A percentile compares a stretch with the other conserved stretches of the same genome.
phyloP scores from a whole-genome alignment of 64 coral and sea anemone species.

The Porites australiensis region DNA sequence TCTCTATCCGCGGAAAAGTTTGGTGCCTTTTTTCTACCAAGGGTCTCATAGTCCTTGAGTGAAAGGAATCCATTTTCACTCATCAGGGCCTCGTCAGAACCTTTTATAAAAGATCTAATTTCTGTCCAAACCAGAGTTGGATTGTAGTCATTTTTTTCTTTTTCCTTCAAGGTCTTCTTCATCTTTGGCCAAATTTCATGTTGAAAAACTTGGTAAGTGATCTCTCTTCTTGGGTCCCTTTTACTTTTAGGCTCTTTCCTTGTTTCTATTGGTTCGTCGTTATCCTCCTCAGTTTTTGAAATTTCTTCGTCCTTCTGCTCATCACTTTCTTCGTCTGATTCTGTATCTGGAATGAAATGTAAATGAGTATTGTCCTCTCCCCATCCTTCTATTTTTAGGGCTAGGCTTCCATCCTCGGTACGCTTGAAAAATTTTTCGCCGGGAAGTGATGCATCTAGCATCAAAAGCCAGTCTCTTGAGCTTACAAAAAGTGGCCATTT shows the following conservation, averaged over 20 bases:
- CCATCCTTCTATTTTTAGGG: constrained; percentile 88
- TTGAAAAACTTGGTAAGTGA: constrained; percentile 85
- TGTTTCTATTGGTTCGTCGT: too few species aligned
- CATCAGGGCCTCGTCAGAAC: constrained; percentile 89
- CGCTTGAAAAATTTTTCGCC: constrained; percentile 75
- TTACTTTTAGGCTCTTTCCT: background rate
- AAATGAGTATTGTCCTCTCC: constrained; percentile 90
- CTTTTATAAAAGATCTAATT: constrained; percentile 98
- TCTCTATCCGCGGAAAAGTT: constrained; percentile 87
- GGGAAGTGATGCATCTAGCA: constrained; percentile 93
- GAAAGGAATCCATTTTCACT: constrained; percentile 65
- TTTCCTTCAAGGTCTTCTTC: constrained; percentile 60
- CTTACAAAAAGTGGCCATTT: constrained; percentile 93
- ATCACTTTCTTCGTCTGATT: constrained; percentile 47
- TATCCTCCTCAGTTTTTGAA: too few species aligned
- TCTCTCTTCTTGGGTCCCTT: constrained; percentile 82
- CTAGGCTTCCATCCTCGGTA: constrained; percentile 75
- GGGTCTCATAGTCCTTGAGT: constrained; percentile 68
- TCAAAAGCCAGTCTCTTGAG: constrained; percentile 88
- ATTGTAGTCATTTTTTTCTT: constrained; percentile 81
- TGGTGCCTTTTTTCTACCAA: constrained; percentile 89
- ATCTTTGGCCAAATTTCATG: constrained; percentile 95
- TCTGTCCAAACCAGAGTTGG: constrained; percentile 99
- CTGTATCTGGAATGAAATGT: constrained; percentile 57
- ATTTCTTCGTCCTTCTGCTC: constrained; percentile 68